Evolutionary conservation across 1,140 invertebrate species (phyloP).

Genomic region (Planococcus citri): DNA sequence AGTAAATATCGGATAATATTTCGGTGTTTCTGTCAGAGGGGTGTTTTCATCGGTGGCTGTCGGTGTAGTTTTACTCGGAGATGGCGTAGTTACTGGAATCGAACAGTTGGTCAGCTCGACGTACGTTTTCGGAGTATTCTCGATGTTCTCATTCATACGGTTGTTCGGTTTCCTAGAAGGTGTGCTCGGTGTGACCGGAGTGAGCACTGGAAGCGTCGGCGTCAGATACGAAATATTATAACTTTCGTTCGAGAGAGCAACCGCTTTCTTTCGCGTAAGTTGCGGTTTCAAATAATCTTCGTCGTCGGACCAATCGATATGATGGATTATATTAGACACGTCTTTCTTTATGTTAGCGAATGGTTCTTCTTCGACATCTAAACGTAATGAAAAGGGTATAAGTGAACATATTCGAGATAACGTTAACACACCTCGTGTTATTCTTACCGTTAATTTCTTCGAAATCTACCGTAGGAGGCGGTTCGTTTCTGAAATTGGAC

Average conservation of each 20-base stretch:
- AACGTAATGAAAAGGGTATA: background rate
- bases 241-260: background rate
- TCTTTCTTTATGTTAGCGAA: background rate
- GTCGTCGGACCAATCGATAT: background rate
- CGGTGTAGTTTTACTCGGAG: background rate
- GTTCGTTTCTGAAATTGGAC: background rate
- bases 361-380: slow-evolving; percentile 1
- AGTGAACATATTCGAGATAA: background rate
- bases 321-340: background rate
- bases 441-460: background rate
- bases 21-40: background rate
- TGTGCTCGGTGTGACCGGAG: background rate
- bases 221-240: background rate
- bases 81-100: background rate
- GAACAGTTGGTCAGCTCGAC: too few relatives aligned
- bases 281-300: background rate
- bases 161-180: too few relatives aligned
- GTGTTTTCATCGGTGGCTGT: background rate
- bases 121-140: too few relatives aligned
- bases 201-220: background rate
- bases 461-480: background rate
- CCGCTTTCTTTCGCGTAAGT: background rate
- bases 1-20: background rate
- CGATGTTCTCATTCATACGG: too few relatives aligned
- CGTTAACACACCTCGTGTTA: background rate